Evolutionary conservation across 2,113 vertebrate species (phyloP).

Genomic region (Chloropsis cyanopogon): DNA sequence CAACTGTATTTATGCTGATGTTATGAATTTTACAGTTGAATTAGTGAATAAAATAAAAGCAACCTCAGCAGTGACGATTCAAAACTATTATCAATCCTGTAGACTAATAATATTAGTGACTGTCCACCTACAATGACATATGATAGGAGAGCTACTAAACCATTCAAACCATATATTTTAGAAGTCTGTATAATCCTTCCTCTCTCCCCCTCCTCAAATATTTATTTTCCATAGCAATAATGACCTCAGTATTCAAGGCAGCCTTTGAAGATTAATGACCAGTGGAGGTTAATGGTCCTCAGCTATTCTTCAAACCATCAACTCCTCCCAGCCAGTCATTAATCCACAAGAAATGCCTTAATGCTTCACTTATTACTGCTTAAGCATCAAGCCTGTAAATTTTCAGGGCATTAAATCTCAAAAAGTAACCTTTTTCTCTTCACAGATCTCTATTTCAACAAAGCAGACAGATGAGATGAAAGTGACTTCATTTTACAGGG

Average conservation of each 20-base stretch:
- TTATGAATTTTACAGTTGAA: not conserved
- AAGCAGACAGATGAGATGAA: not conserved
- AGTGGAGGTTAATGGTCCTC: constrained; percentile 60
- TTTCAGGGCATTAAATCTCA: constrained; percentile 44
- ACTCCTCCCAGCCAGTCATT: constrained; percentile 61
- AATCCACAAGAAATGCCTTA: constrained; percentile 59
- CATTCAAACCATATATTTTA: not conserved
- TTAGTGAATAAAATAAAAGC: not conserved
- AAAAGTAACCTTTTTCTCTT: constrained; percentile 46
- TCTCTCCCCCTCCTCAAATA: constrained; percentile 34
- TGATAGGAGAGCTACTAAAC: not conserved
- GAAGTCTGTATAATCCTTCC: not conserved
- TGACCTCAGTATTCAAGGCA: constrained; percentile 37
- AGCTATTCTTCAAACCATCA: constrained; percentile 56
- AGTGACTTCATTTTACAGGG: not conserved
- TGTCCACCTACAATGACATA: not conserved
- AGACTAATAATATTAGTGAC: not conserved
- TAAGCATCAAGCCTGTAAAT: constrained; percentile 49
- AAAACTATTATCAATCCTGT: not conserved
- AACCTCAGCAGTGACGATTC: not conserved
- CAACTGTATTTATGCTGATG: not conserved
- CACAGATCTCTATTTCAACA: constrained; percentile 19
- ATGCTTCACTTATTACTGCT: constrained; percentile 57
- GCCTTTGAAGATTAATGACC: constrained; percentile 53
- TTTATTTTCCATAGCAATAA: constrained; percentile 62